phyloP scores from a whole-genome alignment of 2,888 invertebrate genomes.

The Catocala fraxini region DNA sequence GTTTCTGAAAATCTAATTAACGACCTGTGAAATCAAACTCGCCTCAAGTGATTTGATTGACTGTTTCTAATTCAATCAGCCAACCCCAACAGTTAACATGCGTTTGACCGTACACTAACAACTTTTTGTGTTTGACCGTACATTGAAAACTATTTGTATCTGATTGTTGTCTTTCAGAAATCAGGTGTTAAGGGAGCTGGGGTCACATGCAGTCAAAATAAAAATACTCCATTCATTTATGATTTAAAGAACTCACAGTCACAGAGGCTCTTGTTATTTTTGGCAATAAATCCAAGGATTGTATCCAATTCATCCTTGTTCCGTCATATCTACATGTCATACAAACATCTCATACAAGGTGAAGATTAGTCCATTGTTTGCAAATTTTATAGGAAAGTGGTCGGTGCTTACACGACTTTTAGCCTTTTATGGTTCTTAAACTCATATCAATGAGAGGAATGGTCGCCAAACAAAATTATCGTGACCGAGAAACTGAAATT shows the following conservation, averaged over 20 bases:
- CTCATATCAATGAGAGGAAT: slow-evolving; percentile 5
- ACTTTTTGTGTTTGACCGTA: too few relatives aligned
- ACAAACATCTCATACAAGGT: slow-evolving; percentile 23
- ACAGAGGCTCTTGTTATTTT: slow-evolving; percentile 24
- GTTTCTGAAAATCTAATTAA: too few relatives aligned
- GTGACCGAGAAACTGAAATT: slow-evolving; percentile 23
- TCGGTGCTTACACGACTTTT: slow-evolving; percentile 21
- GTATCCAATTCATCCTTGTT: slow-evolving; percentile 43
- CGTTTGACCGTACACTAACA: too few relatives aligned
- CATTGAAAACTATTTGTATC: too few relatives aligned
- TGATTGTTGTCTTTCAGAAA: too few relatives aligned
- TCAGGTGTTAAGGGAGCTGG: too few relatives aligned
- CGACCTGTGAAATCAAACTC: too few relatives aligned
- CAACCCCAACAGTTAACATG: too few relatives aligned
- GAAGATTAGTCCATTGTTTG: slow-evolving; percentile 47
- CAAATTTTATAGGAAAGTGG: slow-evolving; percentile 40
- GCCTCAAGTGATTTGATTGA: too few relatives aligned
- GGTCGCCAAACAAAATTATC: slow-evolving; percentile 29
- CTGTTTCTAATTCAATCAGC: too few relatives aligned
- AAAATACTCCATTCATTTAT: not conserved
- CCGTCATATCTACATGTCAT: slow-evolving; percentile 39
- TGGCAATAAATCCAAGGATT: slow-evolving; percentile 50
- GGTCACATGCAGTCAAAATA: too few relatives aligned
- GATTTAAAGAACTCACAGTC: slow-evolving; percentile 10
- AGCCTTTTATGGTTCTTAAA: slow-evolving; percentile 24